These are phyloP conservation scores for Rattus norvegicus DNA, from an alignment of 2,113 vertebrate genomes.

Conservation along the genomic window DNA sequence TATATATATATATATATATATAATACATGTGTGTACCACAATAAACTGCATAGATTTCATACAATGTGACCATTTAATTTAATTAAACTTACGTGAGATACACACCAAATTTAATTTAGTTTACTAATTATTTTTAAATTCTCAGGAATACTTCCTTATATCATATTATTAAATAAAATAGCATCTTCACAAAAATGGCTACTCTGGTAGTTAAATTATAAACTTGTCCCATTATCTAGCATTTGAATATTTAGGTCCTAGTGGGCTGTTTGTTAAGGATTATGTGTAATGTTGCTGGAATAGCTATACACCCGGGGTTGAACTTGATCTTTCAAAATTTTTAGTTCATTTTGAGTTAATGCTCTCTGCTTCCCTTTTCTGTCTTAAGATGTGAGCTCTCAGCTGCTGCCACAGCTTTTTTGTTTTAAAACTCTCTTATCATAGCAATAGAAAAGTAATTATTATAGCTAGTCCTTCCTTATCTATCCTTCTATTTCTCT, in stretches of 20 bases:
- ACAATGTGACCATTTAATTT: not conserved
- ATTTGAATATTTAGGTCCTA: not conserved
- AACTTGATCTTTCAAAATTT: not conserved
- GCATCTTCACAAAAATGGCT: not conserved
- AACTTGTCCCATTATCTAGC: not conserved
- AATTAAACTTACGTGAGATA: not conserved
- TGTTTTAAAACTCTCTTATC: not conserved
- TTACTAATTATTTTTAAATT: not conserved
- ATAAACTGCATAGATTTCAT: not conserved
- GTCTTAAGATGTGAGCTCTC: not conserved
- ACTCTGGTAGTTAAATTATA: not conserved
- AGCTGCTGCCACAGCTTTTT: not conserved
- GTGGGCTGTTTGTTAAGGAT: not conserved
- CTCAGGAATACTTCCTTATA: no score
- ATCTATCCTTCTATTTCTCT: not conserved
- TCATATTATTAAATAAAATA: not conserved
- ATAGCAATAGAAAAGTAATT: not conserved
- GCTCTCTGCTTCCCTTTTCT: not conserved
- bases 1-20: not conserved
- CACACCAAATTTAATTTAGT: not conserved
- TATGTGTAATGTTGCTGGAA: not conserved
- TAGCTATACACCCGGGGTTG: not conserved
- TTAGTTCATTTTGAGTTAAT: not conserved
- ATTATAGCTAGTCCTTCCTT: not conserved
- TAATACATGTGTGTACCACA: not conserved